Percentiles rank a stretch among this genome's conserved stretches.
These are phyloP conservation scores for Drosophila asahinai DNA, from an alignment of 1,140 invertebrate genomes.

Conservation along the genomic window DNA sequence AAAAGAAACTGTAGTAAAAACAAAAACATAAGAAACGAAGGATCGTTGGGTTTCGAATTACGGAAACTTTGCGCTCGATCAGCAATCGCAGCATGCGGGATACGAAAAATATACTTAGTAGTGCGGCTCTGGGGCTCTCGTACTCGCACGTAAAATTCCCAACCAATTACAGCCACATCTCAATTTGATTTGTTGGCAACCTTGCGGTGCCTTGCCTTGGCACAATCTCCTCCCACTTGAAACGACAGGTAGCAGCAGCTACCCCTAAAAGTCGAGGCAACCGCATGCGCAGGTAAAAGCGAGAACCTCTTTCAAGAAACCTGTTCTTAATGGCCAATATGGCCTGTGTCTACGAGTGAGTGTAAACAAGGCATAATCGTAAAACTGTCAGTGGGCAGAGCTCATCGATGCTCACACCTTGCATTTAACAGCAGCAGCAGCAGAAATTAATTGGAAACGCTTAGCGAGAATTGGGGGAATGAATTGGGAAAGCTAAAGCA, in stretches of 20 bases:
- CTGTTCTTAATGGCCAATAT: conserved; percentile 26
- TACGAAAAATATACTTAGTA: background rate
- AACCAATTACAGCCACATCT: conserved; percentile 72
- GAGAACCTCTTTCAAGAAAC: conserved; percentile 29
- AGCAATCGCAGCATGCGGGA: conserved; percentile 1
- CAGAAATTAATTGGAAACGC: conserved; percentile 52
- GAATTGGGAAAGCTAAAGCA: conserved; percentile 31
- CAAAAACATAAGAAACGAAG: conserved; percentile 23
- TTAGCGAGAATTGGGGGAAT: conserved; percentile 1
- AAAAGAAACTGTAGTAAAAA: conserved; percentile 31
- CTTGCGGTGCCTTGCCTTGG: conserved; percentile 18
- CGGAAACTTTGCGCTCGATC: conserved; percentile 12
- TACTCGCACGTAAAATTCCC: conserved; percentile 11
- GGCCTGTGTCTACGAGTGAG: conserved; percentile 20
- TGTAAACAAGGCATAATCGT: conserved; percentile 82
- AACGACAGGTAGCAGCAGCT: conserved; percentile 34
- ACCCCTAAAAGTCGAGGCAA: conserved; percentile 30
- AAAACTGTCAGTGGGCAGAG: conserved; percentile 82
- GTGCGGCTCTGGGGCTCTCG: background rate
- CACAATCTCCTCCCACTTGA: conserved; percentile 53
- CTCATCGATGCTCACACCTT: conserved; percentile 55
- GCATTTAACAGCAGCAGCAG: conserved; percentile 26
- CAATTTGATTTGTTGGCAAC: conserved; percentile 80
- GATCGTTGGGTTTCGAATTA: conserved; percentile 41
- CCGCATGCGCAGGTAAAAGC: conserved; percentile 36